Percentiles rank a stretch among this genome's conserved stretches.
Evolutionary conservation across 2,888 invertebrate species (phyloP).

Genomic region (Dexiosoma caninum): DNA sequence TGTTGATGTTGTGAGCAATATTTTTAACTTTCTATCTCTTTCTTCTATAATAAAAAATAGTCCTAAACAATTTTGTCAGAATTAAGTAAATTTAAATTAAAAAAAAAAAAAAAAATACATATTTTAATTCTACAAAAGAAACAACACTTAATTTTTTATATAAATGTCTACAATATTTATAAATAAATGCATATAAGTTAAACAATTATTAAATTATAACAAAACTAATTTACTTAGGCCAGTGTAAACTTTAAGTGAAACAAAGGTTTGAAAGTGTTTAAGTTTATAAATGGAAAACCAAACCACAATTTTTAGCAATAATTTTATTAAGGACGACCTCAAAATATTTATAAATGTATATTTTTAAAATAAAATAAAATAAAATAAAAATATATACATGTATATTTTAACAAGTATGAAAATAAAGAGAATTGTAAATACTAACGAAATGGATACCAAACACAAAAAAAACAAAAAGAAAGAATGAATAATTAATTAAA

Average conservation of each 20-base stretch:
- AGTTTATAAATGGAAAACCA: slow-evolving; percentile 47
- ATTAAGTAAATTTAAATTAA: slow-evolving; percentile 45
- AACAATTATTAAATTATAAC: slow-evolving; percentile 14
- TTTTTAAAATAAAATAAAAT: slow-evolving; percentile 69
- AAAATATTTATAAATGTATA: slow-evolving; percentile 71
- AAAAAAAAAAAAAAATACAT: too few species aligned
- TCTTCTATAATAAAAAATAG: slow-evolving; percentile 35
- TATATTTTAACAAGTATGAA: slow-evolving; percentile 62
- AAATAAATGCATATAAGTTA: slow-evolving; percentile 22
- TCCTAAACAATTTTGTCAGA: slow-evolving; percentile 42
- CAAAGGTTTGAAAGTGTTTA: slow-evolving; percentile 57
- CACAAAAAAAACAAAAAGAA: too few species aligned
- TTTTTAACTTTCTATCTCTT: slow-evolving; percentile 64
- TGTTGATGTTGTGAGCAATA: slow-evolving; percentile 77
- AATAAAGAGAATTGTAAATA: slow-evolving; percentile 54
- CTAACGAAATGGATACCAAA: slow-evolving; percentile 62
- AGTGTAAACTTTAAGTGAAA: slow-evolving; percentile 43
- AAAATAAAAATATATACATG: too few species aligned
- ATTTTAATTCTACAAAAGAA: slow-evolving; percentile 59
- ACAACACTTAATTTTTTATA: slow-evolving; percentile 68
- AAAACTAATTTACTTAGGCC: slow-evolving; percentile 15
- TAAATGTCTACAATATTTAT: slow-evolving; percentile 72
- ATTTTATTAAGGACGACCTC: slow-evolving; percentile 78
- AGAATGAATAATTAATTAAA: too few species aligned
- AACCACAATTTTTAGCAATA: slow-evolving; percentile 74